These are phyloP conservation scores for Triops cancriformis DNA, from an alignment of 1,140 invertebrate species.

Conservation along the genomic window DNA sequence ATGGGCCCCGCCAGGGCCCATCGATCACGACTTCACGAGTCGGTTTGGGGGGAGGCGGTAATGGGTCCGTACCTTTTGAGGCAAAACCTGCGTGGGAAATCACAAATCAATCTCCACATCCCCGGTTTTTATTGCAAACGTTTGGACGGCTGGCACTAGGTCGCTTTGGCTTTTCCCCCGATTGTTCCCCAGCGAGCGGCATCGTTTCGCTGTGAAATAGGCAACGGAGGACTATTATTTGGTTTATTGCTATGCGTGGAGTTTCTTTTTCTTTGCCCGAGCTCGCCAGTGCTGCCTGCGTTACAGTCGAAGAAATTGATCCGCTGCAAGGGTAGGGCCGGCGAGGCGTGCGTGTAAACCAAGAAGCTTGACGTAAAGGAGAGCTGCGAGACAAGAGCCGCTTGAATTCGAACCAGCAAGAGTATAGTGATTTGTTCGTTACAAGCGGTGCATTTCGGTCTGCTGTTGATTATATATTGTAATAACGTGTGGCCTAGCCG, in stretches of 20 bases:
- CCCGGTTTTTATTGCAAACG: slow-evolving; percentile 1
- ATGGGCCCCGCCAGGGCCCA: not conserved
- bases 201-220: too few relatives aligned
- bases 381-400: not conserved
- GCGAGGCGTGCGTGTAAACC: not conserved
- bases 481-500: not conserved
- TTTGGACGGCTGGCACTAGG: slow-evolving; percentile 7
- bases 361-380: not conserved
- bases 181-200: not conserved
- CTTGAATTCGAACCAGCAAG: not conserved
- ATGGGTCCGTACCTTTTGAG: not conserved
- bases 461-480: slow-evolving; percentile 1
- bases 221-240: too few relatives aligned
- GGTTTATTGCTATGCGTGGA: too few relatives aligned
- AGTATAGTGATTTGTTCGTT: slow-evolving; percentile 14
- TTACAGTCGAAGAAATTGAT: not conserved
- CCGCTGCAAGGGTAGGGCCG: not conserved
- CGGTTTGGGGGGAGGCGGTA: not conserved
- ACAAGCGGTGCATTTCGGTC: not conserved
- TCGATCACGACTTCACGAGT: not conserved
- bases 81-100: not conserved
- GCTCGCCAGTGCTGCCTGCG: not conserved
- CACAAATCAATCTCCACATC: not conserved
- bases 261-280: not conserved
- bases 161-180: not conserved